Evolutionary conservation across 2,888 invertebrate genomes (phyloP).

Genomic region (Exocentrus adspersus): DNA sequence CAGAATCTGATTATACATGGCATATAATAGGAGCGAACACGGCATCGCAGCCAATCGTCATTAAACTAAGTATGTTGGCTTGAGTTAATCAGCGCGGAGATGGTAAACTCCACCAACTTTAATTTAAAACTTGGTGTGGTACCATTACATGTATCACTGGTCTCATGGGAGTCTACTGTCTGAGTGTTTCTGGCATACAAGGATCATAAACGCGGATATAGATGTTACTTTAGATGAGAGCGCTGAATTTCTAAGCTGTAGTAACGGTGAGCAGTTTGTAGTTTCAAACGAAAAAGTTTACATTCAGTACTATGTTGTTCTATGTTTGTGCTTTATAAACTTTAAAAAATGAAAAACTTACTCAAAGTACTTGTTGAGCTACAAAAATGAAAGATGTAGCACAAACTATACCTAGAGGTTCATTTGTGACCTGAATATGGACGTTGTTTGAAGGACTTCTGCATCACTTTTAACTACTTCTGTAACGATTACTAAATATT

Average conservation of each 20-base stretch:
- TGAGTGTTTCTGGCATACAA: neutral
- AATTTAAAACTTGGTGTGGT: conserved; percentile 20
- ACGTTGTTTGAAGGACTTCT: too few species aligned
- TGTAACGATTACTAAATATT: too few species aligned
- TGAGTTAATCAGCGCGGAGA: conserved; percentile 31
- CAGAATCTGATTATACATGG: conserved; percentile 37
- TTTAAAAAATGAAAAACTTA: too few species aligned
- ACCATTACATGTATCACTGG: conserved; percentile 21
- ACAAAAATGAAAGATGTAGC: too few species aligned
- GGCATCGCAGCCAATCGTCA: conserved; percentile 44
- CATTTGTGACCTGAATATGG: too few species aligned
- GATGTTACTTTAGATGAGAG: too few species aligned
- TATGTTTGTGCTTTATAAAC: too few species aligned
- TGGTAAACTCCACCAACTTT: conserved; percentile 30
- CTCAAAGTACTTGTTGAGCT: too few species aligned
- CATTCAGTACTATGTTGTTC: neutral
- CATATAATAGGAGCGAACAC: conserved; percentile 37
- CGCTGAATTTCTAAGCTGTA: too few species aligned
- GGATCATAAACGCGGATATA: neutral
- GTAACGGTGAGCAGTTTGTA: too few species aligned
- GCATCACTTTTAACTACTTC: too few species aligned
- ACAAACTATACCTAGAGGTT: too few species aligned
- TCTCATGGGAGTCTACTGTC: conserved; percentile 7
- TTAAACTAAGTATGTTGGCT: conserved; percentile 38
- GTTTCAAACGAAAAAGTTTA: neutral